These are phyloP conservation scores for Sebastes taczanowskii DNA, from an alignment of 2,797 vertebrate genomes.

Conservation along the genomic window DNA sequence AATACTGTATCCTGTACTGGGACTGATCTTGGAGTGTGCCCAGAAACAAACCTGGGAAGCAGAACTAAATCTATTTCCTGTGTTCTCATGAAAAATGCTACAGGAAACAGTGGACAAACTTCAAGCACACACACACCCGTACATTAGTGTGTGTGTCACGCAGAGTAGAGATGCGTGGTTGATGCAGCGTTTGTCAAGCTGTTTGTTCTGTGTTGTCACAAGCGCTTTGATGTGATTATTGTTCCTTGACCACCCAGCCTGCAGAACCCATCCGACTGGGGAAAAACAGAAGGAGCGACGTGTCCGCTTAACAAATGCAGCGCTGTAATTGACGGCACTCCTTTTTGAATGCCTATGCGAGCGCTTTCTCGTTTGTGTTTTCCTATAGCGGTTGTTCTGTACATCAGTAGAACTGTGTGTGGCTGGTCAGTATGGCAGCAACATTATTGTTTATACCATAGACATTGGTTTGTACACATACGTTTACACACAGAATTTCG, in stretches of 20 bases:
- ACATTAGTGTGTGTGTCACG: conserved; percentile 17
- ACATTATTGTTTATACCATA: neutral
- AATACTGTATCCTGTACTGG: neutral
- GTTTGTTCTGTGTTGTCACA: conserved; percentile 48
- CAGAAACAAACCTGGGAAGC: conserved; percentile 20
- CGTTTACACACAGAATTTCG: too few relatives aligned
- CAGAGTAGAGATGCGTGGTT: conserved; percentile 29
- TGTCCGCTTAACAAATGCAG: conserved; percentile 31
- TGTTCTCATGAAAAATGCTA: conserved; percentile 13
- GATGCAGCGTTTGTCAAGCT: conserved; percentile 54
- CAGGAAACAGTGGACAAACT: conserved; percentile 6
- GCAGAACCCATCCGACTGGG: conserved; percentile 32
- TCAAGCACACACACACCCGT: neutral
- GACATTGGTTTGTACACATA: neutral
- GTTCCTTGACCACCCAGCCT: conserved; percentile 63
- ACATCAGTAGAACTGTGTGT: neutral
- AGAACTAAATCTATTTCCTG: conserved; percentile 25
- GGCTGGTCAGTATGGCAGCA: neutral
- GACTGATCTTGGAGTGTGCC: conserved; percentile 7
- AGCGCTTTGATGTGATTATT: conserved; percentile 54
- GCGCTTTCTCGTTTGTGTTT: neutral
- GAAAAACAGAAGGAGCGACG: conserved; percentile 14
- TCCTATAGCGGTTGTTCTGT: neutral
- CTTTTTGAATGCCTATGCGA: neutral
- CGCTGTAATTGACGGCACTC: conserved; percentile 34